These are phyloP conservation scores for Caenorhabditis drosophilae DNA, from an alignment of 2,888 invertebrate species.

Conservation along the genomic window DNA sequence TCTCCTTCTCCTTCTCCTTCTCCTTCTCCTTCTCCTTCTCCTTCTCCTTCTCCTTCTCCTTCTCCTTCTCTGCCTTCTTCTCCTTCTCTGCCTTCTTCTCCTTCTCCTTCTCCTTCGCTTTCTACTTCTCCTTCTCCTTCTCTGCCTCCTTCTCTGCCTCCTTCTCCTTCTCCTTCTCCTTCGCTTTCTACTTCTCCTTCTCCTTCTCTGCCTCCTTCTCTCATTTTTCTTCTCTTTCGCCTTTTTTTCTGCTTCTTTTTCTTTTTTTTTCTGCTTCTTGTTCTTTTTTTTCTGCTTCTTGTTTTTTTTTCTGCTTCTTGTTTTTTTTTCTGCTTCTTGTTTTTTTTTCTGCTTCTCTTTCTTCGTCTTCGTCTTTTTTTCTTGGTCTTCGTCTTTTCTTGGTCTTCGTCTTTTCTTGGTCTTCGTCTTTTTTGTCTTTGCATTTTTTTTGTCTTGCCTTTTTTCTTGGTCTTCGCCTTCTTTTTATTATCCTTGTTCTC, in stretches of 20 bases:
- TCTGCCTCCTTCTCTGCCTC: slow-evolving; percentile 1
- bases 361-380: too few species aligned
- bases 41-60: slow-evolving; percentile 4
- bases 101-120: slow-evolving; percentile 8
- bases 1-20: too few species aligned
- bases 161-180: slow-evolving; percentile 2
- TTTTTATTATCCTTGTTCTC: too few species aligned
- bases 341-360: too few species aligned
- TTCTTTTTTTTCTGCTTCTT: not conserved
- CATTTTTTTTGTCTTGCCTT: too few species aligned
- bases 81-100: slow-evolving; percentile 10
- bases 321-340: too few species aligned
- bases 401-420: too few species aligned
- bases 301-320: not conserved
- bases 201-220: too few species aligned
- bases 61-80: slow-evolving; percentile 1
- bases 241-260: not conserved
- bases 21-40: too few species aligned
- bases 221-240: slow-evolving; percentile 6
- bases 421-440: too few species aligned
- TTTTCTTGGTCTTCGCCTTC: too few species aligned
- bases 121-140: slow-evolving; percentile 9
- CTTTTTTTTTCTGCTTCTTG: not conserved
- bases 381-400: too few species aligned
- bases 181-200: slow-evolving; percentile 7